A percentile compares a stretch with the other conserved stretches of the same genome.
These are phyloP conservation scores for Anas platyrhynchos DNA, from an alignment of 2,113 vertebrate species.

Conservation along the genomic window DNA sequence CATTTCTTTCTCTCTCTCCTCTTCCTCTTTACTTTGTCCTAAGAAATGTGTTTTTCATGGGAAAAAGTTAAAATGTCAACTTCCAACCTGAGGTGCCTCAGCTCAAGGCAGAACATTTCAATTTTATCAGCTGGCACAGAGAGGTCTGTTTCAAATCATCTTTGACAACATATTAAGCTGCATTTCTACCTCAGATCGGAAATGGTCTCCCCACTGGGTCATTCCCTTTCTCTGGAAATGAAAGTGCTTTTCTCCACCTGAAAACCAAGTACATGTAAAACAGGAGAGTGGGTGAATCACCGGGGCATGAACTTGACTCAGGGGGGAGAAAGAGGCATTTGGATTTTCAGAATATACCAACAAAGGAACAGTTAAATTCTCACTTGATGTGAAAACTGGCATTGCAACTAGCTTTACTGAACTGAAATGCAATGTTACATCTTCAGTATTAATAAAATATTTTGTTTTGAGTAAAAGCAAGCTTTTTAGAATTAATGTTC, in stretches of 20 bases:
- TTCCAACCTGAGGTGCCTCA: neutral
- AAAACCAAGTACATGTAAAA: neutral
- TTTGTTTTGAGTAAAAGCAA: neutral
- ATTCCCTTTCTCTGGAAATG: neutral
- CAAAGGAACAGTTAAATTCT: neutral
- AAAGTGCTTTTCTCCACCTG: neutral
- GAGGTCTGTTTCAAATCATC: conserved; percentile 34
- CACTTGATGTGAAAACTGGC: neutral
- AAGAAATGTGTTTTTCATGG: neutral
- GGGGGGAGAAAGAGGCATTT: neutral
- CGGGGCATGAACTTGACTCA: neutral
- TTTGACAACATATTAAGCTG: conserved; percentile 33
- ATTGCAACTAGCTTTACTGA: neutral
- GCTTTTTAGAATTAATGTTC: neutral
- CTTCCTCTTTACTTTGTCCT: too few species aligned
- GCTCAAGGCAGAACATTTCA: neutral
- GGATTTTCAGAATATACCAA: neutral
- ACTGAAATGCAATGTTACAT: neutral
- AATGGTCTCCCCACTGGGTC: neutral
- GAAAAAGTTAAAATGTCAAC: conserved; percentile 30
- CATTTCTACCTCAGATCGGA: conserved; percentile 17
- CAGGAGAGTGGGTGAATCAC: neutral
- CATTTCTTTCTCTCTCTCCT: neutral
- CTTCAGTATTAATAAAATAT: neutral
- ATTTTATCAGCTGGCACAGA: conserved; percentile 14